Evolutionary conservation across 2,888 invertebrate species (phyloP), one percentile per base, ranked within the genome.

Genomic region (Dichetophora obliterata): DNA sequence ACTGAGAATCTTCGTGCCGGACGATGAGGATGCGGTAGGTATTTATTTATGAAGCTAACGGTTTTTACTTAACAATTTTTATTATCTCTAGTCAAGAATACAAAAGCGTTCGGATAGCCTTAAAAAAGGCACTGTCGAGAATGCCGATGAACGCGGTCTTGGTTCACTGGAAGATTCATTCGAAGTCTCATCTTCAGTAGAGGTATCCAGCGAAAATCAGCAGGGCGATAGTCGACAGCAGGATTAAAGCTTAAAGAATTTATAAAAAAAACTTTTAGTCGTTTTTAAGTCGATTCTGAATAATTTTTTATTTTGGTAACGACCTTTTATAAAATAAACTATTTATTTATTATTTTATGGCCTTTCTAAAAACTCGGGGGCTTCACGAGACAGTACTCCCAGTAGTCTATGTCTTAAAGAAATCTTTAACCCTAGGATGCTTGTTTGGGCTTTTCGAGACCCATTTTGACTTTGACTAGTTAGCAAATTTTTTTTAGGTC

Each of bases 1-100:
- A 0, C 79, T 91, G 68, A 88, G 90, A 78, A 91, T 91, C 78
- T 90, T 90, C 82, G 90, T 91, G 16, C 91, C 91, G 0, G 91
- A 91, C 61, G 89, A 89, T 19, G 90, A 90, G 37, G 75, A 85
- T 76, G 79, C 84, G 81, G 87, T 87, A 80, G 81, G 77, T 37
- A 75, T 65, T 11, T 24, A 50, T 31, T 19, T 24, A n/a, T n/a
- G 34, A 52, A 14, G 9, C 3, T 66, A 14, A 14, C 6, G 1
- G 43, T 22, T 22, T 5, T 50, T n/a, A 43, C 61, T 77, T 59
- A 27, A 37, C 4, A 52, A 74, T 66, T 16, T 63, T 74, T 52
- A 3, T 71, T 52, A 57, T 11, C 34, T 70, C 31, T 77, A 90
- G 82, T 79, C 82, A 59, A 88, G 87, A 19, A 79, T 87, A 3